Conservation (phyloP, 2,797 vertebrate genomes). For the Oophaga sylvatica region DNA sequence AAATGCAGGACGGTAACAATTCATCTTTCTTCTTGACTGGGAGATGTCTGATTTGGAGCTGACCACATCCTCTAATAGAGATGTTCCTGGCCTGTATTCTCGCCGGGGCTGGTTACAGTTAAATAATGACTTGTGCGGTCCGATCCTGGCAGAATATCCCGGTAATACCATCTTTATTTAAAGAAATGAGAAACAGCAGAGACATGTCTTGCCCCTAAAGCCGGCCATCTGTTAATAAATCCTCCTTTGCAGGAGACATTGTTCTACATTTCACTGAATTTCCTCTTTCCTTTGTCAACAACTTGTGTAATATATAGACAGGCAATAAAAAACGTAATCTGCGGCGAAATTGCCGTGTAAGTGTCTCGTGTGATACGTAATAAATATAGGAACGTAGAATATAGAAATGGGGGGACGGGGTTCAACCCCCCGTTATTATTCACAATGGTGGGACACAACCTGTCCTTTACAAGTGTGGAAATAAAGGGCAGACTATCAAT, state of each 20-base stretch:
- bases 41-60: conserved; percentile 31
- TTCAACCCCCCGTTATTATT: too few species aligned
- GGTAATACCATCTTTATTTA: conserved; percentile 48
- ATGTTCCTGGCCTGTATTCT: conserved; percentile 33
- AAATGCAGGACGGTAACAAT: conserved; percentile 24
- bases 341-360: neutral
- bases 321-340: conserved; percentile 24
- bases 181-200: conserved; percentile 51
- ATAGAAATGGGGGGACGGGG: neutral
- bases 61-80: conserved; percentile 53
- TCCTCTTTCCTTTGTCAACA: conserved; percentile 35
- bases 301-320: conserved; percentile 26
- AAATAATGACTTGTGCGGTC: conserved; percentile 50
- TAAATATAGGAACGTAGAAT: neutral
- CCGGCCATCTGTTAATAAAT: conserved; percentile 49
- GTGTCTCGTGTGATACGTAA: neutral
- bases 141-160: conserved; percentile 21
- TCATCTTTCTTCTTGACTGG: conserved; percentile 10
- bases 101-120: conserved; percentile 34
- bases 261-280: conserved; percentile 46
- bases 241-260: conserved; percentile 46
- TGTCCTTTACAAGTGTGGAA: too few species aligned
- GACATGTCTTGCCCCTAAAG: conserved; percentile 40
- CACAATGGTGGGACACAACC: too few species aligned
- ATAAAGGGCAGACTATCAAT: too few species aligned